phyloP scores from a whole-genome alignment of 2,888 invertebrate species.

The Nysson spinosus region DNA sequence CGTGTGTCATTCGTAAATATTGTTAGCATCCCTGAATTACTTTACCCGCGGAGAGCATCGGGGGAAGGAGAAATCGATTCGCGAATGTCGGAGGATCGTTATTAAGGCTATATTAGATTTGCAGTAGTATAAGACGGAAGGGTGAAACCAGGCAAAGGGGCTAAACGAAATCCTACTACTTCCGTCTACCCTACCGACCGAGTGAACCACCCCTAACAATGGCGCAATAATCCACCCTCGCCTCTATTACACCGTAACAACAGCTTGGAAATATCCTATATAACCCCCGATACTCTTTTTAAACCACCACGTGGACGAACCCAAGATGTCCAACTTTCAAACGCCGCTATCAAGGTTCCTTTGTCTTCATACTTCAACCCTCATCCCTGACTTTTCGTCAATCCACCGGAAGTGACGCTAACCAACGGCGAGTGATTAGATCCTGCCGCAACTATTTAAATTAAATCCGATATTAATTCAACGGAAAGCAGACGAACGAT shows the following conservation, averaged over 20 bases:
- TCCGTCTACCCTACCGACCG: constrained; percentile 10
- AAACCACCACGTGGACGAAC: background rate
- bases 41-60: too few species aligned
- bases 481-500: constrained; percentile 37
- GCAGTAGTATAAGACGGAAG: background rate
- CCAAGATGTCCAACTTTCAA: background rate
- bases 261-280: too few species aligned
- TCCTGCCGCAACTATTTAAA: constrained; percentile 13
- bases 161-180: background rate
- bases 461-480: constrained; percentile 40
- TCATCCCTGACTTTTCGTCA: background rate
- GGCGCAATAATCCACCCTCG: background rate
- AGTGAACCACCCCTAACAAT: background rate
- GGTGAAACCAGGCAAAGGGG: background rate
- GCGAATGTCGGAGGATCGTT: too few species aligned
- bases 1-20: too few species aligned
- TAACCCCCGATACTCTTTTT: too few species aligned
- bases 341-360: background rate
- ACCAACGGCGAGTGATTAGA: constrained; percentile 23
- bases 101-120: too few species aligned
- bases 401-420: background rate
- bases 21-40: too few species aligned
- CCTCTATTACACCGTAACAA: background rate
- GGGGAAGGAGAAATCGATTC: too few species aligned
- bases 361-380: background rate